Percentiles rank a stretch among this genome's conserved stretches.
Conservation (phyloP, 1,140 invertebrate species). For the Drosophila cardini region DNA sequence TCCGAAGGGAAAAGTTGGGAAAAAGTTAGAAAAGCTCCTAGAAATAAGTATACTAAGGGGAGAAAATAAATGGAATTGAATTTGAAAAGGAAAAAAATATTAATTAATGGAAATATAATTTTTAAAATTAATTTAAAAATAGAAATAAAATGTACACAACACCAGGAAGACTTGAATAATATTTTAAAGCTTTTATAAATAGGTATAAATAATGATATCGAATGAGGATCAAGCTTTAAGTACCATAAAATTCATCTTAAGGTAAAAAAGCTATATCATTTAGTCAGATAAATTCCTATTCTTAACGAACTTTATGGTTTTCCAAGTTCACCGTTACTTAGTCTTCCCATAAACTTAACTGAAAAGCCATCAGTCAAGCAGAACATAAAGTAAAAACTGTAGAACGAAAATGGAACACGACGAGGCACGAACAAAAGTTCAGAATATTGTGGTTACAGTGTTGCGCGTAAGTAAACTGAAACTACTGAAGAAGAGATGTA, state of each 20-base stretch:
- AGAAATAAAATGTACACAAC: no score
- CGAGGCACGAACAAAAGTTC: slow-evolving; percentile 25
- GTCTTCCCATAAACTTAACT: slow-evolving; percentile 12
- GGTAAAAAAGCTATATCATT: no score
- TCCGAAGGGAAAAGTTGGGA: background rate
- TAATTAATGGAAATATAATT: no score
- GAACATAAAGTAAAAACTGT: slow-evolving; percentile 3
- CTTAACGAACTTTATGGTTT: background rate
- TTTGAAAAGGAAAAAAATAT: no score
- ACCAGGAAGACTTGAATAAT: no score
- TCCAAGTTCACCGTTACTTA: background rate
- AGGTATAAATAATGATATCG: no score
- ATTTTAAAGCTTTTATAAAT: no score
- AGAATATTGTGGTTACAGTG: slow-evolving; percentile 34
- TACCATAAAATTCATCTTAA: no score
- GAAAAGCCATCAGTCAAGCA: slow-evolving; percentile 5
- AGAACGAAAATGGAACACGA: slow-evolving; percentile 2
- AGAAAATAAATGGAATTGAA: no score
- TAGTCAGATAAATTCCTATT: background rate
- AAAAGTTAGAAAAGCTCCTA: background rate
- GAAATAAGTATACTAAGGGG: no score
- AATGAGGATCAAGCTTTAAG: no score
- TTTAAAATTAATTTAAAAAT: no score
- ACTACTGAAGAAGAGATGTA: slow-evolving; percentile 52
- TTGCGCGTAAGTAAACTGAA: slow-evolving; percentile 49